A percentile compares a stretch with the other conserved stretches of the same genome.
Evolutionary conservation across 1,140 invertebrate genomes (phyloP).

Genomic region (Ridgeia piscesae): DNA sequence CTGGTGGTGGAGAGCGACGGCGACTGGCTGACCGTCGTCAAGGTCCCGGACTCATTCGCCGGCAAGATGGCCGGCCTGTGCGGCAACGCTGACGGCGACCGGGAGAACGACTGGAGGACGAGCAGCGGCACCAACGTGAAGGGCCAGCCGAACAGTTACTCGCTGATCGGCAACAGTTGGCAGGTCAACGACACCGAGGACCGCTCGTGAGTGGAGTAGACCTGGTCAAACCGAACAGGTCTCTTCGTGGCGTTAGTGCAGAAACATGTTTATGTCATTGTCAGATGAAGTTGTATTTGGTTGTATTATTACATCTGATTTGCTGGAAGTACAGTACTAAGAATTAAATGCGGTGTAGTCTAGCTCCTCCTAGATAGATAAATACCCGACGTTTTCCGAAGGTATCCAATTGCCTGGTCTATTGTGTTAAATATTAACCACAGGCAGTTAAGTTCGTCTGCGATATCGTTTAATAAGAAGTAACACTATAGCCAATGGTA

Average conservation of each 20-base stretch:
- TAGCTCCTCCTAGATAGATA: no score
- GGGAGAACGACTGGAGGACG: constrained; percentile 74
- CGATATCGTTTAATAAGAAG: background rate
- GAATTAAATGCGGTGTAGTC: no score
- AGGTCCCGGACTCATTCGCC: constrained; percentile 56
- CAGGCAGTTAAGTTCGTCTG: background rate
- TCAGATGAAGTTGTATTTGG: no score
- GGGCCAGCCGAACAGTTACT: background rate
- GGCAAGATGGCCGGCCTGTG: constrained; percentile 71
- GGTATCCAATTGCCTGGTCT: no score
- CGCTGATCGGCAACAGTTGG: constrained; percentile 8
- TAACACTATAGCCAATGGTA: background rate
- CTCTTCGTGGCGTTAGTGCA: no score
- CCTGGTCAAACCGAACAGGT: no score
- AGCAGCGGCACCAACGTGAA: background rate
- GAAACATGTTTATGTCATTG: no score
- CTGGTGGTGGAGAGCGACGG: constrained; percentile 15
- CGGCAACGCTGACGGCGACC: constrained; percentile 80
- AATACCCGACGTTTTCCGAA: no score
- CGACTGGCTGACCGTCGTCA: constrained; percentile 9
- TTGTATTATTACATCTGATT: no score
- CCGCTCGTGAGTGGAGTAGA: no score
- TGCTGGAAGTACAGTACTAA: no score
- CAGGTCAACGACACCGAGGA: constrained; percentile 18
- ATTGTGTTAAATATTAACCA: background rate